A percentile compares a stretch with the other conserved stretches of the same genome.
These are phyloP conservation scores for Drosophila simulans DNA, from an alignment of 1,140 invertebrate species.

Conservation along the genomic window DNA sequence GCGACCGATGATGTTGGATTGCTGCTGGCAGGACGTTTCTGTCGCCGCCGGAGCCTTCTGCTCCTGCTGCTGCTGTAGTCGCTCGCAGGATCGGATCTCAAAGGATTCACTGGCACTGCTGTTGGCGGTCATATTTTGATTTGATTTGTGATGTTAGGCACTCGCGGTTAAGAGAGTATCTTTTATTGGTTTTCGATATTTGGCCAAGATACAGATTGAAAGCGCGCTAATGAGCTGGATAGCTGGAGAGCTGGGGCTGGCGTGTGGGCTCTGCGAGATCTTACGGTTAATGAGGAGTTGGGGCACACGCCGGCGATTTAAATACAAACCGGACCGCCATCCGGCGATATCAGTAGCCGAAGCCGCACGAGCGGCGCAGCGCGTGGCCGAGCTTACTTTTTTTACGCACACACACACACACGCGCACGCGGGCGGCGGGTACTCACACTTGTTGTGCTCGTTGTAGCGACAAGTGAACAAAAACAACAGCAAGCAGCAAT, in stretches of 20 bases:
- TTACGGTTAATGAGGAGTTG: constrained; percentile 41
- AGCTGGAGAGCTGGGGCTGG: constrained; percentile 23
- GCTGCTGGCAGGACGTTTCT: too few species aligned
- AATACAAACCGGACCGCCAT: constrained; percentile 18
- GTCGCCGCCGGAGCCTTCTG: too few species aligned
- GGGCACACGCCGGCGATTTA: constrained; percentile 14
- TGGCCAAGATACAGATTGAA: too few species aligned
- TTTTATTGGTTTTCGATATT: neutral
- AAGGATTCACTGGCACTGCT: neutral
- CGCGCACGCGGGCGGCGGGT: neutral
- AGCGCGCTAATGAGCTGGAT: too few species aligned
- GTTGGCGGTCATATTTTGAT: neutral
- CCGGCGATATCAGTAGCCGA: constrained; percentile 31
- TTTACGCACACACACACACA: neutral
- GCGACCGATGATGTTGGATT: neutral
- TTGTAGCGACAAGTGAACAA: neutral
- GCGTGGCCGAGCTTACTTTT: constrained; percentile 21
- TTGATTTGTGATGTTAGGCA: neutral
- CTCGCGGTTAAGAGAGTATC: neutral
- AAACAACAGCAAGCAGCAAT: neutral
- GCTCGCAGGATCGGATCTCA: neutral
- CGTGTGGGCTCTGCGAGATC: constrained; percentile 36
- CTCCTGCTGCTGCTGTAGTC: constrained; percentile 4
- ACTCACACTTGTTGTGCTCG: neutral
- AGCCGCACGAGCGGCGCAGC: constrained; percentile 30